A percentile compares a stretch with the other conserved stretches of the same genome.
phyloP scores from a whole-genome alignment of 2,888 invertebrate species.

The Zelleria hepariella region DNA sequence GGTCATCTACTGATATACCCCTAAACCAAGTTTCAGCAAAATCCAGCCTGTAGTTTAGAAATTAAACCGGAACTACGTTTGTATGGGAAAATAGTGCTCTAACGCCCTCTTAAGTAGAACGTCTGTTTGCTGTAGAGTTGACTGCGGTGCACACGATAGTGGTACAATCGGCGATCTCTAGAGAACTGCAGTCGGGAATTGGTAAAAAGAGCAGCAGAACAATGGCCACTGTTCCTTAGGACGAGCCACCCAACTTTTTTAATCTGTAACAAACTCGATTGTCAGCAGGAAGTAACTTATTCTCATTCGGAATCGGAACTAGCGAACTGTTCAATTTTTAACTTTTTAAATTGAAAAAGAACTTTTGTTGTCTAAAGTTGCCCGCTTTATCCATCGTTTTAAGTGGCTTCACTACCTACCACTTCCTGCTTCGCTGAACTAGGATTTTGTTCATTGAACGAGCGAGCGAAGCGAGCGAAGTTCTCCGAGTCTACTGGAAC shows the following conservation, averaged over 20 bases:
- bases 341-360: slow-evolving; percentile 28
- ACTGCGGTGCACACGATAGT: too few species aligned
- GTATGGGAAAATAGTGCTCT: too few species aligned
- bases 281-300: slow-evolving; percentile 23
- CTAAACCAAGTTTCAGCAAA: too few species aligned
- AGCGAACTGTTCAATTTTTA: slow-evolving; percentile 28
- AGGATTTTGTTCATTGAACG: background rate
- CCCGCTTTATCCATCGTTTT: background rate
- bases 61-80: too few species aligned
- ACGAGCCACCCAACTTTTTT: slow-evolving; percentile 36
- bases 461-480: too few species aligned
- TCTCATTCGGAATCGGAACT: slow-evolving; percentile 31
- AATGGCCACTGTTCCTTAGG: background rate
- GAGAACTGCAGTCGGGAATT: background rate
- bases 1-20: too few species aligned
- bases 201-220: background rate
- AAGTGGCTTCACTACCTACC: background rate
- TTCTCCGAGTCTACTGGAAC: too few species aligned
- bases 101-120: too few species aligned
- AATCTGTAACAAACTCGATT: slow-evolving; percentile 33
- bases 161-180: too few species aligned
- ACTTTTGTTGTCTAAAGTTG: slow-evolving; percentile 14
- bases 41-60: too few species aligned
- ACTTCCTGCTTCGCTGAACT: background rate
- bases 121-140: too few species aligned